These are phyloP conservation scores for Bombus confusus DNA, from an alignment of 1,140 invertebrate species.

Conservation along the genomic window DNA sequence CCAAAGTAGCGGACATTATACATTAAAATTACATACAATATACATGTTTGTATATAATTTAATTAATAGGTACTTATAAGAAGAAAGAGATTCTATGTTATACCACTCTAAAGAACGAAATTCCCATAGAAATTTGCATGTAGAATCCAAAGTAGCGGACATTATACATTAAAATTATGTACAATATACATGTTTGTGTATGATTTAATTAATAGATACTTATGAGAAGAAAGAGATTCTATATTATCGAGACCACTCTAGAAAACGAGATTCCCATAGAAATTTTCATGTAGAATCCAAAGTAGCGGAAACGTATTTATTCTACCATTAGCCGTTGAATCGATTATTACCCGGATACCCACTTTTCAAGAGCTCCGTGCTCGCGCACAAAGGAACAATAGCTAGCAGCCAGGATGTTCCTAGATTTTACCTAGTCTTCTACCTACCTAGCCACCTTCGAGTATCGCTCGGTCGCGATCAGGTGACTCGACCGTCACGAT, in stretches of 20 bases:
- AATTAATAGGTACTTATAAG: no score
- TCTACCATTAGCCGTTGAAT: neutral
- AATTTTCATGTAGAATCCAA: neutral
- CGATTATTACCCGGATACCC: conserved; percentile 11
- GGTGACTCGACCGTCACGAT: conserved; percentile 6
- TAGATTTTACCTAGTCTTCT: neutral
- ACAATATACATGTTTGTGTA: no score
- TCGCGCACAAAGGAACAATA: conserved; percentile 3
- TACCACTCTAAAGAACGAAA: no score
- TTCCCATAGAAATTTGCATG: no score
- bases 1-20: no score
- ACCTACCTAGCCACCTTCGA: neutral
- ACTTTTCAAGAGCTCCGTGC: neutral
- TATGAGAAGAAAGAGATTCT: no score
- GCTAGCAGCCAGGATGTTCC: neutral
- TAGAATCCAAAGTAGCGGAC: no score
- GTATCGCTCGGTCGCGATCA: neutral
- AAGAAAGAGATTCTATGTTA: no score
- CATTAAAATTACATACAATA: no score
- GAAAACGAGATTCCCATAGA: neutral
- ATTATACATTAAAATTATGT: no score
- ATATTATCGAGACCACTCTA: neutral
- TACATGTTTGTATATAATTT: no score
- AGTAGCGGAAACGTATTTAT: neutral
- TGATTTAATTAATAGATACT: no score